Evolutionary conservation across 2,797 vertebrate species (phyloP), one percentile per base, ranked within the genome.

Genomic region (Lutjanus campechanus): DNA sequence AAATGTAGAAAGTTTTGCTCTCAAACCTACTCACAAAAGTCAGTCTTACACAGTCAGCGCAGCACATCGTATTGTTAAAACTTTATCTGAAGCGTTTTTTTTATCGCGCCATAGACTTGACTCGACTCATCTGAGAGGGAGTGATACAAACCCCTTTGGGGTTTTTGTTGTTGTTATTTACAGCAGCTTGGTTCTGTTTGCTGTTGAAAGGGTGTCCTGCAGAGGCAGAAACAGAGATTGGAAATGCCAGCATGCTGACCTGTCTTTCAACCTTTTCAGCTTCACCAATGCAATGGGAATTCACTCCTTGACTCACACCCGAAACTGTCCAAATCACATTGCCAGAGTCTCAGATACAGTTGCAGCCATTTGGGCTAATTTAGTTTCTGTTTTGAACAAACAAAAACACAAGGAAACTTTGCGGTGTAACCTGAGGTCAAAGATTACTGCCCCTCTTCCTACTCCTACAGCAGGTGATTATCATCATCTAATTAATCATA

Each of bases 211-310:
- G 51, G 15, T 20, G 12, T 44, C 17, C 5, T 51, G 49, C 81
- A 54, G 10, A 58, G 25, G 41, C 49, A 76, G n/a, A 63, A 40
- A n/a, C 10, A 5, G 19, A 49, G 20, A 61, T 53, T 65, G 44
- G 20, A 62, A 76, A 67, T 12, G 9, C 13, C 44, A 63, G 19
- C 46, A 58, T 13, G 61, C 54, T 70, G 47, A 11, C 56, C 58
- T 43, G n/a, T 17, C 43, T 53, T 41, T 61, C 15, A 51, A 49
- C 25, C 49, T 54, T 29, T 58, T 20, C 63, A 36, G 20, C 15
- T 58, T 69, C 20, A 9, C 17, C 13, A 13, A 12, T 22, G n/a
- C 36, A 15, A 8, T 44, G 17, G 36, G 50, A 47, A n/a, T 69
- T 8, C 4, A 1, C 19, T 62, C 22, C 7, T 64, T 41, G 10